Conservation (phyloP, 2,113 vertebrate species). For the Anser cygnoides region DNA sequence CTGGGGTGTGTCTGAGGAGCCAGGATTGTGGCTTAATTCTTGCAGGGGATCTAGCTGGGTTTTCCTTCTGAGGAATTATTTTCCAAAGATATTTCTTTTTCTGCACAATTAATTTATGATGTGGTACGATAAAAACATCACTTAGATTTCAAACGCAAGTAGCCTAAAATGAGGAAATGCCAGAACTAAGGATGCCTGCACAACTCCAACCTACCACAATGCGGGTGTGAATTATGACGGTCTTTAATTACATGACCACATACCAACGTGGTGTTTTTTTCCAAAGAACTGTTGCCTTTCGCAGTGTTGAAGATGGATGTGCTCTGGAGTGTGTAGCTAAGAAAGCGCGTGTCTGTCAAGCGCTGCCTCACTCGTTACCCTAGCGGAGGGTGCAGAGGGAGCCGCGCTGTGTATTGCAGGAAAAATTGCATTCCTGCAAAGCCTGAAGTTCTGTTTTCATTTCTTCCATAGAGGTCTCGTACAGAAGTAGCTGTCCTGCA, state of each 20-base stretch:
- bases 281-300: background rate
- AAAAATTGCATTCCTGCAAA: background rate
- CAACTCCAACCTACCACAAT: conserved; percentile 15
- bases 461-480: background rate
- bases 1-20: background rate
- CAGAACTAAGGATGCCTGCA: background rate
- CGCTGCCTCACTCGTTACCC: background rate
- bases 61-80: background rate
- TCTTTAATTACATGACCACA: conserved; percentile 51
- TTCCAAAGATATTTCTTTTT: background rate
- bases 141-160: background rate
- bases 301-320: background rate
- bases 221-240: conserved; percentile 32
- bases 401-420: background rate
- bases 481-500: background rate
- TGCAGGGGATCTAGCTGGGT: background rate
- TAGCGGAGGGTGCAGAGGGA: background rate
- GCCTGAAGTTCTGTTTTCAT: background rate
- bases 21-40: background rate
- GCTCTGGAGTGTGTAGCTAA: background rate
- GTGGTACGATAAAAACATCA: rapidly evolving
- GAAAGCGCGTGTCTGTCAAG: background rate
- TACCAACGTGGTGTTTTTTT: background rate
- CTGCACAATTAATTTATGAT: background rate
- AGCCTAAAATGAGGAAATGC: background rate